phyloP scores from a whole-genome alignment of 92 coral and sea anemone species.

The Actinostola sp. region DNA sequence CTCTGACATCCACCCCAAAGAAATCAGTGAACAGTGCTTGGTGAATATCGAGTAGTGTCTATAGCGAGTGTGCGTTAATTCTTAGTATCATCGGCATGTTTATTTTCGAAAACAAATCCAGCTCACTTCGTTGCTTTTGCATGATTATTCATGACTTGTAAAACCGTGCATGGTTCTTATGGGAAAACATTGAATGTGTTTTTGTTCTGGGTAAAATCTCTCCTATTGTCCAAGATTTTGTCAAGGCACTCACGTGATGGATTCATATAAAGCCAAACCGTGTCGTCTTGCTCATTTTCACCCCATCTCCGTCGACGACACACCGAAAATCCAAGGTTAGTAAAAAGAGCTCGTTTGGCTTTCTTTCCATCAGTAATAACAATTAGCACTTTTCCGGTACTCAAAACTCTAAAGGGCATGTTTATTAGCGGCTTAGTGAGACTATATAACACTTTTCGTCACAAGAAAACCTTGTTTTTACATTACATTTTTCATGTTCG shows the following conservation, averaged over 20 bases:
- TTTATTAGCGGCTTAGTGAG: slow-evolving; percentile 7
- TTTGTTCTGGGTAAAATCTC: slow-evolving; percentile 14
- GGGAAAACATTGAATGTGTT: slow-evolving; percentile 17
- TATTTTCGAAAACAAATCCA: slow-evolving; percentile 17
- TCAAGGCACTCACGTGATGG: slow-evolving; percentile 22
- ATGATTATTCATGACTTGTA: background rate
- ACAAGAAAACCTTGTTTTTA: background rate
- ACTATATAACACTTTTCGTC: slow-evolving; percentile 6
- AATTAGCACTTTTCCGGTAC: slow-evolving; percentile 27
- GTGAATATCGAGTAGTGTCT: too few relatives aligned
- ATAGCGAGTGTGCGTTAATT: background rate
- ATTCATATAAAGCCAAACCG: slow-evolving; percentile 7
- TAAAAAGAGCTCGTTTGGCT: background rate
- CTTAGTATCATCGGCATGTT: background rate
- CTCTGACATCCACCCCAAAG: too few relatives aligned
- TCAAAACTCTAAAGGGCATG: background rate
- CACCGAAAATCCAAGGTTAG: slow-evolving; percentile 3
- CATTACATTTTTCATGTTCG: background rate
- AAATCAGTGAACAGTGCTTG: too few relatives aligned
- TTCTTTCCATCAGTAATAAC: background rate
- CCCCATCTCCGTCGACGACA: slow-evolving; percentile 10
- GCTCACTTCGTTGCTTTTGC: slow-evolving; percentile 7
- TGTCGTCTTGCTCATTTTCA: slow-evolving; percentile 42
- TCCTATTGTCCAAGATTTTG: slow-evolving; percentile 18
- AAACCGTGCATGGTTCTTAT: slow-evolving; percentile 8